Base-by-base conservation (phyloP, 1,140 invertebrate genomes). In the Hycleus cichorii region DNA sequence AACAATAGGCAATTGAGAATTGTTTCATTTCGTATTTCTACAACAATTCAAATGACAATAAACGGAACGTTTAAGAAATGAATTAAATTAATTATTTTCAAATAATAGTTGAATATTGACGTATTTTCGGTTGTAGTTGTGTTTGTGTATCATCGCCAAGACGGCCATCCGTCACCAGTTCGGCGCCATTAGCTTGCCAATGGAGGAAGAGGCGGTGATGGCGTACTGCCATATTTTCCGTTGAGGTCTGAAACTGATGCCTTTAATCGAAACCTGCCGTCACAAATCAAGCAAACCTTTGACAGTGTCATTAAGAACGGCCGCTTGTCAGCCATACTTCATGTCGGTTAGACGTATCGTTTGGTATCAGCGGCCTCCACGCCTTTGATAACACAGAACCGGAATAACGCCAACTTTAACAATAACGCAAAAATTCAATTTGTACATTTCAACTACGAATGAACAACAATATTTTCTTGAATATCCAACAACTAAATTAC, bases 191-290 rank as follows among this genome's bases (percentile, higher is more conserved):
- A 63, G 62, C 54, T 57, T 56, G 48, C 54, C 53, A 49, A 49
- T 42, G 53, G 43, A 32, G 58, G 54, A 44, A 48, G 58, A 49
- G 42, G 58, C 49, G 47, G 48, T 46, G 57, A 46, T 61, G 62
- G 62, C 59, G 55, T 46, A 55, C 58, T 59, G 66, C 61, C 58
- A 68, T 68, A 68, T 68, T 68, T 66, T 62, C 60, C 58, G 57
- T 58, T 43, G 47, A 63, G 59, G 59, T 63, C 71, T 69, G 70
- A 69, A 72, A 72, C 63, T 73, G 71, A 72, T 71, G 69, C 69
- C 70, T 69, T 72, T 73, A 73, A 73, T 73, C 71, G 70, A 73
- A 71, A 71, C 64, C 68, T 67, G 64, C 63, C 69, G 68, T 73
- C 71, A 73, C 71, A 73, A 73, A 73, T 73, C 71, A 72, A 66